Conservation (phyloP, 2,113 vertebrate genomes). For the Cyphomyrus discorhynchus region DNA sequence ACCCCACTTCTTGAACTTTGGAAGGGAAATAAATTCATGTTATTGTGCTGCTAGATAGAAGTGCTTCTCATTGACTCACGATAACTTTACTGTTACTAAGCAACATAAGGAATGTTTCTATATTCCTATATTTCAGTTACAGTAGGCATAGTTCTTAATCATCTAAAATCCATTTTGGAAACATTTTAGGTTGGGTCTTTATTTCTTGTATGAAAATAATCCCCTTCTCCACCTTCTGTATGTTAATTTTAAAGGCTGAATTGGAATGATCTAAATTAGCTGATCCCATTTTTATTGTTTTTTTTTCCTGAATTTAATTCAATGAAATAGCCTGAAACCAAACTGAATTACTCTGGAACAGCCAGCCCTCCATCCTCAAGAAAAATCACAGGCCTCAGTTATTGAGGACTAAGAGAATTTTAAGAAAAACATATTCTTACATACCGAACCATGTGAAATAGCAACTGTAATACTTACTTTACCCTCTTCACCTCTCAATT, state of each 20-base stretch:
- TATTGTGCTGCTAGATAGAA: neutral
- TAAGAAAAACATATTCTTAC: neutral
- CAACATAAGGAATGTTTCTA: neutral
- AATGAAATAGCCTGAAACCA: neutral
- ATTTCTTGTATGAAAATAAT: neutral
- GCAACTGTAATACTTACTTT: slow-evolving; percentile 14
- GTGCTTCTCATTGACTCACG: neutral
- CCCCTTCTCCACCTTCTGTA: neutral
- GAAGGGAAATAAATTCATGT: neutral
- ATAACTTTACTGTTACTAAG: neutral
- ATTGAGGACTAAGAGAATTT: neutral
- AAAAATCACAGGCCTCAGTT: neutral
- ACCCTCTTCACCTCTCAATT: slow-evolving; percentile 27
- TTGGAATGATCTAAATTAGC: neutral
- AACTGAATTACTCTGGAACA: neutral
- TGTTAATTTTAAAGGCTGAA: neutral
- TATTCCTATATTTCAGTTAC: neutral
- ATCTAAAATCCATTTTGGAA: neutral
- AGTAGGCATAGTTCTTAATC: neutral
- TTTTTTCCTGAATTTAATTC: neutral
- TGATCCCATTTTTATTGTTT: neutral
- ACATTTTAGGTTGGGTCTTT: neutral
- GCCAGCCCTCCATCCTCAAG: neutral
- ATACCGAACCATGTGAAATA: neutral
- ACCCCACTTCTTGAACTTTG: neutral